Percentiles rank a stretch among this genome's conserved stretches.
Evolutionary conservation across 2,888 invertebrate species (phyloP).

Genomic region (Apeira syringaria): DNA sequence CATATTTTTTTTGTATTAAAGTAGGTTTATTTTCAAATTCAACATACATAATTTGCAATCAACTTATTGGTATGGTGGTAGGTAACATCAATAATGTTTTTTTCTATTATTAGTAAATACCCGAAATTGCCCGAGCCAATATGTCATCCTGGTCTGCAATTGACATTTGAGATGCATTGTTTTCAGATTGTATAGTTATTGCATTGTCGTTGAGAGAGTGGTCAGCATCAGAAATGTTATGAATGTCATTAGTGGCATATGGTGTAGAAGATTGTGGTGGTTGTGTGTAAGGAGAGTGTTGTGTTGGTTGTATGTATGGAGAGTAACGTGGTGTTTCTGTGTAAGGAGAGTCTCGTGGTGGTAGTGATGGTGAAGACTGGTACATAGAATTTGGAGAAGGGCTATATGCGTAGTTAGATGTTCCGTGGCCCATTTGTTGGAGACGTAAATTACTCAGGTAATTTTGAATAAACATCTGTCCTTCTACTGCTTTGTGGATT

Average conservation of each 20-base stretch:
- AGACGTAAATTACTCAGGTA: conserved; percentile 21
- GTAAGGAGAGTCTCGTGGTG: conserved; percentile 11
- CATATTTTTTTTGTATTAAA: conserved; percentile 2
- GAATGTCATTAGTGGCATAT: conserved; percentile 1
- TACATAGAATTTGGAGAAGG: conserved; percentile 2
- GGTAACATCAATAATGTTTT: conserved; percentile 6
- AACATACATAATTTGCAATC: not conserved
- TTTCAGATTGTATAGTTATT: conserved; percentile 12
- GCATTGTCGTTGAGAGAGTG: conserved; percentile 11
- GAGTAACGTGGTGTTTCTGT: conserved; percentile 13
- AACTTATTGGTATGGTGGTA: conserved; percentile 15
- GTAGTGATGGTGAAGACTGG: conserved; percentile 16
- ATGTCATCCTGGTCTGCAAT: conserved; percentile 13
- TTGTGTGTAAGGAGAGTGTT: conserved; percentile 14
- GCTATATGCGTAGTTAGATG: conserved; percentile 13
- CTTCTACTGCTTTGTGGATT: conserved; percentile 1
- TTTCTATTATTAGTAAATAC: conserved; percentile 14
- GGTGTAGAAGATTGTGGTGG: conserved; percentile 15
- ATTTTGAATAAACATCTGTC: conserved; percentile 2
- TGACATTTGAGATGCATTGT: conserved; percentile 7
- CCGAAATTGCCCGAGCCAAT: conserved; percentile 13
- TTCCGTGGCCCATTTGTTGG: conserved; percentile 19
- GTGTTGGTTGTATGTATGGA: conserved; percentile 9
- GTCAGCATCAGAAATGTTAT: conserved; percentile 11
- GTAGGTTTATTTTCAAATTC: not conserved